Percentiles rank a stretch among this genome's conserved stretches.
These are phyloP conservation scores for Tachystola acroxantha DNA, from an alignment of 2,888 invertebrate species.

Conservation along the genomic window DNA sequence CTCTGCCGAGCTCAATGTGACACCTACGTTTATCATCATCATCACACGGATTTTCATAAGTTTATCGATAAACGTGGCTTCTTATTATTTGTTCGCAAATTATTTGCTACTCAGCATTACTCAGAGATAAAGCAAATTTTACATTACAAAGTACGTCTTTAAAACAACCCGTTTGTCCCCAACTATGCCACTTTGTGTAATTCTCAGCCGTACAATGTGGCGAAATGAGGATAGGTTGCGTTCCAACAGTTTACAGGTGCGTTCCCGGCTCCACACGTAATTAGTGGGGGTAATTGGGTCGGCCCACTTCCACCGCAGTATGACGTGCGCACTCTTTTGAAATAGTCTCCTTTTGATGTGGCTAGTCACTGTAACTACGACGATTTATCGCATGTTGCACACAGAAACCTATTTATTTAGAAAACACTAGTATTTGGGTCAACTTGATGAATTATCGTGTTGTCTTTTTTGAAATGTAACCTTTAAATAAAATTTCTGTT, in stretches of 20 bases:
- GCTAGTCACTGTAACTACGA: constrained; percentile 26
- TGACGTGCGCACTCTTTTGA: constrained; percentile 32
- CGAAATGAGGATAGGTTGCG: not conserved
- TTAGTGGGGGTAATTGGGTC: constrained; percentile 44
- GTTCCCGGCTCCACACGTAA: constrained; percentile 31
- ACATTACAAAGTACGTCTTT: too few relatives aligned
- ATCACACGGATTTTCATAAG: too few relatives aligned
- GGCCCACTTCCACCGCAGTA: constrained; percentile 34
- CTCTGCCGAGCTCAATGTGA: too few relatives aligned
- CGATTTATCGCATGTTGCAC: constrained; percentile 44
- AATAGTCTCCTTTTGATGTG: constrained; percentile 40
- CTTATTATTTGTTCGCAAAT: too few relatives aligned
- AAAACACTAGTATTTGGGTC: constrained; percentile 32
- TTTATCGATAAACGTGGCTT: too few relatives aligned
- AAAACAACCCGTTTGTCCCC: too few relatives aligned
- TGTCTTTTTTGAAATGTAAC: not conserved
- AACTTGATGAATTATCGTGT: constrained; percentile 23
- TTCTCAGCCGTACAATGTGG: constrained; percentile 6
- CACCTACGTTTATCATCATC: too few relatives aligned
- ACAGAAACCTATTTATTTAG: constrained; percentile 31
- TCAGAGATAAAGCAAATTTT: too few relatives aligned
- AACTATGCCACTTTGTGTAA: too few relatives aligned
- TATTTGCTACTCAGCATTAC: too few relatives aligned
- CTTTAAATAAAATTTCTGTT: too few relatives aligned
- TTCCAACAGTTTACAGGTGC: constrained; percentile 14